Base-by-base conservation (phyloP, 2,888 invertebrate genomes). In the Sussaba pulchella region DNA sequence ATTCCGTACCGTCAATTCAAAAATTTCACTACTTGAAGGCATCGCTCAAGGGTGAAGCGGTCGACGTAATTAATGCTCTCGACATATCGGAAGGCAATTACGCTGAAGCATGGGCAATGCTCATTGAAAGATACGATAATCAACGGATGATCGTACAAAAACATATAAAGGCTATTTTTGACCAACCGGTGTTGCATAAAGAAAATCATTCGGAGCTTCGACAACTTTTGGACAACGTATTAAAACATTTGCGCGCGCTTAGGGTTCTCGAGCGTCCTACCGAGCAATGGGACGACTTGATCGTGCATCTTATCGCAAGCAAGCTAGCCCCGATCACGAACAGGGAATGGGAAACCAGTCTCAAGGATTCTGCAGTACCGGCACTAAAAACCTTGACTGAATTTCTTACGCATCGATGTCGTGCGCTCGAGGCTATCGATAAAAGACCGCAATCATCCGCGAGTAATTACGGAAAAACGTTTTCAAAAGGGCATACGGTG, bases 21-120 rank as follows among this genome's bases (percentile, higher is more conserved):
- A 81, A 71, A 45, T 26, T 83, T 2, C 81, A 78, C 9, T 82
- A 76, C 47, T 47, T 63, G n/a, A 41, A 17, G 9, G 52, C 54
- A 3, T 24, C 45, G 10, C 31, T 73, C 14, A 31, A 19, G 26
- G 24, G 52, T 24, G 64, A 73, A 50, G 73, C 73, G 10, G 9
- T 43, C 31, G 73, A 73, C 26, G 50, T 73, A 17, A 43, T 73
- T 1, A 57, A 26, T 17, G 50, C 63, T 19, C 52, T 64, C 43
- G 39, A 63, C 10, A 19, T 31, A 17, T 75, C 69, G 8, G 67
- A 64, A 5, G 67, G 57, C 9, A 67, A 75, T 67, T 67, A 75
- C 19, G 47, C 17, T 21, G 67, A 75, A 47, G 67, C 67, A 2
- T 75, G 59, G 75, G 0, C 31, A 26, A 67, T 66, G 45, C 74